These are phyloP conservation scores for Poeciliopsis presidionis DNA, from an alignment of 2,797 vertebrate species.

Conservation along the genomic window DNA sequence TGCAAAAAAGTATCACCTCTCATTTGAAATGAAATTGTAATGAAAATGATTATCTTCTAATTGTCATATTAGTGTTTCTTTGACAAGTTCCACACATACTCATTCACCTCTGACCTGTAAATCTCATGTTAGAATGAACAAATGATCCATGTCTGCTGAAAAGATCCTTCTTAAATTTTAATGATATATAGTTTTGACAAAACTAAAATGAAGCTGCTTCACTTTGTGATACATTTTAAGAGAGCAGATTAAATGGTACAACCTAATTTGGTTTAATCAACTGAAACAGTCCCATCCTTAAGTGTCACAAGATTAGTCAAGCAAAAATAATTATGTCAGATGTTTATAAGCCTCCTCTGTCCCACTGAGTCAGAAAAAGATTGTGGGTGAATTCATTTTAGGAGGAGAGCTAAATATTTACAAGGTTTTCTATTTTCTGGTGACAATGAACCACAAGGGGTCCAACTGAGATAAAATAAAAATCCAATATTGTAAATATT, in stretches of 20 bases:
- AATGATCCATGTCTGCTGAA: not conserved
- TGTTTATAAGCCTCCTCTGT: conserved; percentile 21
- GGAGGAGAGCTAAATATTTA: conserved; percentile 37
- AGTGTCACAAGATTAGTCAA: conserved; percentile 27
- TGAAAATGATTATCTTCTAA: not conserved
- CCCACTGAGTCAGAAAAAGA: not conserved
- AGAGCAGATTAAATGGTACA: conserved; percentile 29
- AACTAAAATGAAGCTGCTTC: not conserved
- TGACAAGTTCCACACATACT: not conserved
- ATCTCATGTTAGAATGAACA: not conserved
- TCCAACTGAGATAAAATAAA: conserved; percentile 33
- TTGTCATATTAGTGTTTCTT: not conserved
- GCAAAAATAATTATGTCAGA: conserved; percentile 11
- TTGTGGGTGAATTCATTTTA: conserved; percentile 20
- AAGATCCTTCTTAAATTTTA: not conserved
- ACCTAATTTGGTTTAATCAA: conserved; percentile 8
- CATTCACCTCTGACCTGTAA: not conserved
- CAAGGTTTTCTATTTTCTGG: conserved; percentile 7
- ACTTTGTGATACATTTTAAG: conserved; percentile 8
- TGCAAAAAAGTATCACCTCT: not conserved
- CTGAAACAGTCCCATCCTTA: conserved; percentile 18
- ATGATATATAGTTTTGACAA: not conserved
- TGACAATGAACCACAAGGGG: not conserved
- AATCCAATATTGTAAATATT: conserved; percentile 52
- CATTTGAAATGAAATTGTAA: not conserved